Evolutionary conservation across 2,888 invertebrate genomes (phyloP).

Genomic region (Lomographa bimaculata): DNA sequence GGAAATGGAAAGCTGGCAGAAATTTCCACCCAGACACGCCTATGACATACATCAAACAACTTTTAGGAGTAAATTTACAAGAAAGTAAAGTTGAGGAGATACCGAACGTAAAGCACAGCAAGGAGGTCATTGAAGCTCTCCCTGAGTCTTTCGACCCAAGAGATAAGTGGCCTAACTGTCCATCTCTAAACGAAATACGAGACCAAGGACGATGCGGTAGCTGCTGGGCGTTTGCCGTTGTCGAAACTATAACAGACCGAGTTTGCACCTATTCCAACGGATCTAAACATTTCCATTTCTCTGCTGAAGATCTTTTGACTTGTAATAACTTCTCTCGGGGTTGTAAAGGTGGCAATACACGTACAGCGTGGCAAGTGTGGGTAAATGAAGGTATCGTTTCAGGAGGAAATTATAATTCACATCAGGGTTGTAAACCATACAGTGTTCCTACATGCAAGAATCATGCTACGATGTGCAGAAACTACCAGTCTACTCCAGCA

Average conservation of each 20-base stretch:
- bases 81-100: background rate
- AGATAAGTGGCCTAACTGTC: constrained; percentile 89
- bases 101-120: constrained; percentile 1
- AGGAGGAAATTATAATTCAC: constrained; percentile 87
- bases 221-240: constrained; percentile 93
- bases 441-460: constrained; percentile 85
- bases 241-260: constrained; percentile 91
- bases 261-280: constrained; percentile 88
- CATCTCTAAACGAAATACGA: constrained; percentile 87
- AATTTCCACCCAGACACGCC: constrained; percentile 86
- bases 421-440: constrained; percentile 83
- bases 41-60: constrained; percentile 76
- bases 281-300: constrained; percentile 80
- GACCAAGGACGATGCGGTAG: constrained; percentile 93
- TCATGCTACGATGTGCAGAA: constrained; percentile 3
- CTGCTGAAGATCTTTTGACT: constrained; percentile 70
- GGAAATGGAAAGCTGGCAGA: constrained; percentile 89
- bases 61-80: constrained; percentile 3
- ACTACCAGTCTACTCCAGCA: background rate
- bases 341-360: constrained; percentile 5
- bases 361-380: constrained; percentile 1
- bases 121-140: constrained; percentile 46
- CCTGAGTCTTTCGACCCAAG: constrained; percentile 91
- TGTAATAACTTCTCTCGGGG: background rate
- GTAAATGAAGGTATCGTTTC: constrained; percentile 81